These are phyloP conservation scores for Bos indicus DNA, from an alignment of 2,113 vertebrate genomes.

Conservation along the genomic window DNA sequence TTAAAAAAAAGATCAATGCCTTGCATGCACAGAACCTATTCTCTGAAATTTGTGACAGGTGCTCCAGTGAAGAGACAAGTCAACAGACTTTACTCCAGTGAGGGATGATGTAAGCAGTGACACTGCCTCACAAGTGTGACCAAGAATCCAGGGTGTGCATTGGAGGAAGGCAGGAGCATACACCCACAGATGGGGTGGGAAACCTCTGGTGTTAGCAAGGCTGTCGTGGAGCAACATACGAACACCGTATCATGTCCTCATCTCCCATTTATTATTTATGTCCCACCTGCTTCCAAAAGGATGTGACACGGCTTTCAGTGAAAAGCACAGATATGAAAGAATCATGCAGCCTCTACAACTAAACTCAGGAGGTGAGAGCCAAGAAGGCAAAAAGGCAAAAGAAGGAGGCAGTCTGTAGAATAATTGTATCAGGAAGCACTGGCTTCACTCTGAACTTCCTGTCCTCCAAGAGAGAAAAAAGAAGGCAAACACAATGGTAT, in stretches of 20 bases:
- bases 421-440: background rate
- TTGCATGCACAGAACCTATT: background rate
- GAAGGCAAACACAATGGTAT: background rate
- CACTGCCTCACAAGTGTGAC: background rate
- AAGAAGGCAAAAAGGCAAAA: background rate
- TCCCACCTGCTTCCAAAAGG: constrained; percentile 38
- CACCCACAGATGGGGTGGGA: no score
- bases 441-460: background rate
- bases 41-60: background rate
- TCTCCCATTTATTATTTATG: constrained; percentile 33
- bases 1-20: background rate
- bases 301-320: background rate
- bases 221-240: background rate
- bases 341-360: background rate
- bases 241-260: background rate
- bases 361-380: background rate
- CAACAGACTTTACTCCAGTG: background rate
- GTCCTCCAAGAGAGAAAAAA: background rate
- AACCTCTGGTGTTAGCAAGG: background rate
- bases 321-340: background rate
- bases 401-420: background rate
- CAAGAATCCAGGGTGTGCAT: background rate
- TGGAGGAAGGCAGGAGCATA: background rate
- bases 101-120: background rate
- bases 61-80: background rate